These are phyloP conservation scores for Drosophila kanekoi DNA, from an alignment of 2,888 invertebrate genomes.

Conservation along the genomic window DNA sequence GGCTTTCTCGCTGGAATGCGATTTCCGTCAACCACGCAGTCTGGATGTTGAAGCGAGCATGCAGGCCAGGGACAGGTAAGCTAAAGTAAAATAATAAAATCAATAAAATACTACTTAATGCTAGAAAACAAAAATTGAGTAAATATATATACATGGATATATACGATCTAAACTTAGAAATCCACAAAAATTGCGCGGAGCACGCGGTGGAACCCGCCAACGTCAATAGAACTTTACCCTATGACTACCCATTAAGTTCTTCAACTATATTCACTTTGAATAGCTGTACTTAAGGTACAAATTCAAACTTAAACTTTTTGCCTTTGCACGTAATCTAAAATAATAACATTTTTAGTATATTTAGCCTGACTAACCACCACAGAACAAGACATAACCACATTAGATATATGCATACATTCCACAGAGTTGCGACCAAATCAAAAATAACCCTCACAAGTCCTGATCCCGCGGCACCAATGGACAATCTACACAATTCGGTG, in stretches of 20 bases:
- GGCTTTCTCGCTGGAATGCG: conserved; percentile 88
- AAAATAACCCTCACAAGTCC: conserved; percentile 87
- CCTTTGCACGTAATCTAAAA: conserved; percentile 11
- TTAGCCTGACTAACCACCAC: conserved; percentile 54
- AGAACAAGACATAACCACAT: conserved; percentile 27
- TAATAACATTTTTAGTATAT: conserved; percentile 36
- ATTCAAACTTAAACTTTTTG: conserved; percentile 32
- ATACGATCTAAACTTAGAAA: conserved; percentile 74
- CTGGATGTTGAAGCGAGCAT: conserved; percentile 86
- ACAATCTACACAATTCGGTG: conserved; percentile 76
- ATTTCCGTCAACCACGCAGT: conserved; percentile 87
- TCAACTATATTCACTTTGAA: conserved; percentile 64
- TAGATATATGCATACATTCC: conserved; percentile 50
- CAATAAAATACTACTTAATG: not conserved
- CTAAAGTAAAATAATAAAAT: not conserved
- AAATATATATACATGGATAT: conserved; percentile 38
- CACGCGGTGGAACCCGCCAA: conserved; percentile 83
- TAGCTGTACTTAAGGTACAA: conserved; percentile 81
- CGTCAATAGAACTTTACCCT: conserved; percentile 77
- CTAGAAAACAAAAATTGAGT: not conserved
- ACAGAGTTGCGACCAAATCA: conserved; percentile 84
- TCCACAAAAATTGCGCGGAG: conserved; percentile 85
- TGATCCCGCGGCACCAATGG: conserved; percentile 85
- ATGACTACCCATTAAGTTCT: conserved; percentile 51
- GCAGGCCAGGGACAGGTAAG: conserved; percentile 85